Evolutionary conservation across 2,888 invertebrate genomes (phyloP), one percentile per base, ranked within the genome.

Genomic region (Aquatica leii): DNA sequence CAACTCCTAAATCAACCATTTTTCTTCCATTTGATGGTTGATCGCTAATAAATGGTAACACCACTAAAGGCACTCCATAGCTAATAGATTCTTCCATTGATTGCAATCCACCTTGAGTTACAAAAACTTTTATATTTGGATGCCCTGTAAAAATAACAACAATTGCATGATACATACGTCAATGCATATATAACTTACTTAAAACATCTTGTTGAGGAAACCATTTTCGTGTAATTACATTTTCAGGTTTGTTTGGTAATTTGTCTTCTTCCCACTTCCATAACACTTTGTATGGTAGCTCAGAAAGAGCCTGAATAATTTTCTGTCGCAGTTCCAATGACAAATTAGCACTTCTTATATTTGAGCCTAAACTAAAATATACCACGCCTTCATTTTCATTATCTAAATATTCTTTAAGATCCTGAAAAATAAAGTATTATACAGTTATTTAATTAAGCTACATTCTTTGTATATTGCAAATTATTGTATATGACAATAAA

Each of bases 121-220:
- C 67, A 50, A 74, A 73, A 9, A 53, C 67, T 51, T 70, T 72
- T 8, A 71, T 35, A 40, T 71, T 67, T 35, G 54, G 57, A 57
- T 73, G 73, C 17, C 54, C 71, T 67, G 51, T 59, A 40, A 21
- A 12, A 37, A 35, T 34, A 3, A 41, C 11, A 14, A 1, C 11
- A 41, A 17, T 59, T n/a, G 2, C 3, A n/a, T n/a, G n/a, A n/a
- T n/a, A n/a, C n/a, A n/a, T n/a, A n/a, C n/a, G 12, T 55, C 24
- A 40, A 40, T 40, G 9, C 11, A 71, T 54, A 84, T 71, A 65
- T n/a, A n/a, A n/a, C n/a, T n/a, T n/a, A n/a, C n/a, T n/a, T n/a
- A n/a, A n/a, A n/a, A n/a, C n/a, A n/a, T 81, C 82, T 63, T 82
- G 79, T 70, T 84, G 84, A 0, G 84, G 83, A 15, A 83, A 71